Evolutionary conservation across 2,797 vertebrate genomes (phyloP), one percentile per base, ranked within the genome.

Genomic region (Steatocranus sp.): DNA sequence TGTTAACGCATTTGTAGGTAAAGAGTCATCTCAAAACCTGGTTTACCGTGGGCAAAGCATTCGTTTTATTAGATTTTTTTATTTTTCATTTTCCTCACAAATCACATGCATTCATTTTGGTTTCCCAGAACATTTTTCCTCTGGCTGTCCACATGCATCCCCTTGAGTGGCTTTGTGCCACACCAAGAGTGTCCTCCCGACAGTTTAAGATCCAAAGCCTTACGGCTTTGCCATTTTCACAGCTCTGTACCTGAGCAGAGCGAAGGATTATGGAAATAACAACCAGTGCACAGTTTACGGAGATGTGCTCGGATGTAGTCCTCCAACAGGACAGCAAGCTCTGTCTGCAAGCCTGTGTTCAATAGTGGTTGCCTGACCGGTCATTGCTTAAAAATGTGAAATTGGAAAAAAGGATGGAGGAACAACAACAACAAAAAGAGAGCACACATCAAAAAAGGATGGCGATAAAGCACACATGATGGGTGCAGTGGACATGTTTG

Each of bases 1-100:
- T 90, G 83, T 89, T 86, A 90, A 91, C 83, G 82, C 85, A 84
- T 81, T 87, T 77, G 51, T 53, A 17, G 76, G 76, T 56, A 5
- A 78, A 78, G 74, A 79, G 38, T 76, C 84, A 88, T 83, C 66
- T 76, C 51, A 87, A 81, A 80, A 81, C 23, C 18, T 14, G 41
- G 25, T 48, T 48, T 73, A 48, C 38, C 1, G 10, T 18, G 20
- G 23, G 66, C 38, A 70, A 48, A 73, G 43, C 17, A 48, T 30
- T n/a, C 2, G 4, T 73, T 73, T 73, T 30, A 10, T 73, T 61
- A 5, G 4, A n/a, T 36, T 8, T 61, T 56, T n/a, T n/a, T n/a
- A n/a, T n/a, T n/a, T 12, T 61, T 14, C 0, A 18, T 48, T 73
- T 73, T n/a, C 9, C 25, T 46, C 17, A 48, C 25, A 73, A 73